phyloP scores from a whole-genome alignment of 2,797 vertebrate genomes.

The Smutsia temminckii region DNA sequence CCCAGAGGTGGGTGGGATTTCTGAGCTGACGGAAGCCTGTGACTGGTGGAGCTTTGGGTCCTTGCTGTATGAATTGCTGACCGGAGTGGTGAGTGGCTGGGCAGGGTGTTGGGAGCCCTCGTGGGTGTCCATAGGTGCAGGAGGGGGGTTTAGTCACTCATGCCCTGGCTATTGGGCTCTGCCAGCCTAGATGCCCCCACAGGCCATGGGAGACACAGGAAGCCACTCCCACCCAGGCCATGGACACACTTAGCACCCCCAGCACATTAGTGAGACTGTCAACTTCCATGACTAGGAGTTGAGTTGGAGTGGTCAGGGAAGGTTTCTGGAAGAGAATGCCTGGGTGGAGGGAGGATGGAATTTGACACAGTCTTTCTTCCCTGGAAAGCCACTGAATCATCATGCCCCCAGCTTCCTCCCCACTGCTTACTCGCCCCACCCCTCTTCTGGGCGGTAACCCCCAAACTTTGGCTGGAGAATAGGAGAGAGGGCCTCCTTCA shows the following conservation, averaged over 20 bases:
- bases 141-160: background rate
- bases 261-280: background rate
- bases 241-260: too few relatives aligned
- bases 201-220: background rate
- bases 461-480: background rate
- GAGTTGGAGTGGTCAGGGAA: background rate
- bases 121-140: background rate
- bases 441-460: background rate
- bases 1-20: conserved; percentile 94
- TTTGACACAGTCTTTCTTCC: background rate
- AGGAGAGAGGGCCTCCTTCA: background rate
- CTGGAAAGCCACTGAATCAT: background rate
- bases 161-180: too few relatives aligned
- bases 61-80: conserved; percentile 95
- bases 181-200: background rate
- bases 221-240: background rate
- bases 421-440: background rate
- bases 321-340: background rate
- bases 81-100: conserved; percentile 90
- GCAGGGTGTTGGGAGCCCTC: background rate
- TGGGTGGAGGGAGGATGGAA: background rate
- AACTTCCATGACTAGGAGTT: background rate
- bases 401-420: background rate
- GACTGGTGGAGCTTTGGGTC: conserved; percentile 99
- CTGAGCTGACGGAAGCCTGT: conserved; percentile 92